Conservation (phyloP, 2,113 vertebrate genomes). For the Jacana jacana region DNA sequence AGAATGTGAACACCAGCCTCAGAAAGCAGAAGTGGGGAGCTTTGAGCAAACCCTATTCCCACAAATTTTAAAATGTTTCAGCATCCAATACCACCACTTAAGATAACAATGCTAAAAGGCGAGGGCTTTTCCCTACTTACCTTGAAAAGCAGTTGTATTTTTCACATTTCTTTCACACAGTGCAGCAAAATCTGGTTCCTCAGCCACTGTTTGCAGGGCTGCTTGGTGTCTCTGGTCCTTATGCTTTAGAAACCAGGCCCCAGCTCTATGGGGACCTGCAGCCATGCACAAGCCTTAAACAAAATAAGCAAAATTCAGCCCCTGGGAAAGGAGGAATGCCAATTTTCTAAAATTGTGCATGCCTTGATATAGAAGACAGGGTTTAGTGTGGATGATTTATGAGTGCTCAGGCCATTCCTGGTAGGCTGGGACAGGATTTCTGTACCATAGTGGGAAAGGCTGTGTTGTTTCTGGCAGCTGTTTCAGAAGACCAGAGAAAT, state of each 20-base stretch:
- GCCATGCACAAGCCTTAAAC: neutral
- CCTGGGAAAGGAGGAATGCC: neutral
- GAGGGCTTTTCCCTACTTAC: neutral
- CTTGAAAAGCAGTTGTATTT: neutral
- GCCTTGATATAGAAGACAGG: neutral
- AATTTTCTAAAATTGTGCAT: neutral
- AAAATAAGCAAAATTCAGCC: neutral
- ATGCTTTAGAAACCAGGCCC: fast-evolving
- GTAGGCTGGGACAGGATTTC: neutral
- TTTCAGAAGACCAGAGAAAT: neutral
- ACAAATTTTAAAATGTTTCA: neutral
- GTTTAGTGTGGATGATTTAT: neutral
- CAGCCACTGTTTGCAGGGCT: fast-evolving
- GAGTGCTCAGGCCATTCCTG: fast-evolving
- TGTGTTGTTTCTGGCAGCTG: neutral
- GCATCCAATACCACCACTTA: neutral
- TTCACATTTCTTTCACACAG: neutral
- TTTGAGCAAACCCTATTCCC: neutral
- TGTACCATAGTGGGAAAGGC: neutral
- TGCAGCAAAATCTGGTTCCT: neutral
- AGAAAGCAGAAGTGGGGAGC: neutral
- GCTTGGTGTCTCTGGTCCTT: neutral
- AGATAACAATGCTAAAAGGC: neutral
- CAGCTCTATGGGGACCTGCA: fast-evolving
- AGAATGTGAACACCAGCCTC: fast-evolving